These are phyloP conservation scores for Lasioglossum morio DNA, from an alignment of 2,888 invertebrate genomes.

Conservation along the genomic window DNA sequence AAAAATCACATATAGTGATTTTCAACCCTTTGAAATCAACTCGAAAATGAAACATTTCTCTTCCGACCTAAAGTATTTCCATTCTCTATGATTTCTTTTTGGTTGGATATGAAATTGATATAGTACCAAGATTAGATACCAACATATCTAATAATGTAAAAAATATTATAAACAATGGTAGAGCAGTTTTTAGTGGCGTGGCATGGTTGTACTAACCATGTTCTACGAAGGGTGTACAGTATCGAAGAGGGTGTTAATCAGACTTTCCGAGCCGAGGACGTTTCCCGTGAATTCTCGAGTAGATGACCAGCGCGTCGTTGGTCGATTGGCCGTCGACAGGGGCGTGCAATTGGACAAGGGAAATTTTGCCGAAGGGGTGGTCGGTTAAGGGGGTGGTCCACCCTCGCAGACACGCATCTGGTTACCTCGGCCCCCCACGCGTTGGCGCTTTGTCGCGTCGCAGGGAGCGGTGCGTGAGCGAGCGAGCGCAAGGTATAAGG, in stretches of 20 bases:
- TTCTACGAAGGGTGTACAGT: neutral
- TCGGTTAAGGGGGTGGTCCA: neutral
- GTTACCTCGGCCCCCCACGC: conserved; percentile 63
- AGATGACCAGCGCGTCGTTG: neutral
- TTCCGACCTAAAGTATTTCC: too few relatives aligned
- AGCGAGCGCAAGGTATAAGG: conserved; percentile 70
- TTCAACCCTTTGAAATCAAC: too few relatives aligned
- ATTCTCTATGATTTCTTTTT: too few relatives aligned
- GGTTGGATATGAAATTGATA: too few relatives aligned
- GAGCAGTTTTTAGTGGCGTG: too few relatives aligned
- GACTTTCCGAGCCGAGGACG: neutral
- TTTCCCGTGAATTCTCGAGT: too few relatives aligned
- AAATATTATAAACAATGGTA: too few relatives aligned
- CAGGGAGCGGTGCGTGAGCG: conserved; percentile 47
- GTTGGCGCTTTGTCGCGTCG: conserved; percentile 57
- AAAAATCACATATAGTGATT: too few relatives aligned
- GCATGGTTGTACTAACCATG: too few relatives aligned
- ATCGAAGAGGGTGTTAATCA: neutral
- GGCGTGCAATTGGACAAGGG: neutral
- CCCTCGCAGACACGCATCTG: conserved; percentile 50
- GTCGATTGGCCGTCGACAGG: neutral
- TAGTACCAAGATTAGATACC: too few relatives aligned
- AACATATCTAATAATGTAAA: too few relatives aligned
- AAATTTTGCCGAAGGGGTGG: neutral
- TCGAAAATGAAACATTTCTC: too few relatives aligned